Base-by-base conservation (phyloP, 2,797 vertebrate species). In the Enteromius paludinosus region DNA sequence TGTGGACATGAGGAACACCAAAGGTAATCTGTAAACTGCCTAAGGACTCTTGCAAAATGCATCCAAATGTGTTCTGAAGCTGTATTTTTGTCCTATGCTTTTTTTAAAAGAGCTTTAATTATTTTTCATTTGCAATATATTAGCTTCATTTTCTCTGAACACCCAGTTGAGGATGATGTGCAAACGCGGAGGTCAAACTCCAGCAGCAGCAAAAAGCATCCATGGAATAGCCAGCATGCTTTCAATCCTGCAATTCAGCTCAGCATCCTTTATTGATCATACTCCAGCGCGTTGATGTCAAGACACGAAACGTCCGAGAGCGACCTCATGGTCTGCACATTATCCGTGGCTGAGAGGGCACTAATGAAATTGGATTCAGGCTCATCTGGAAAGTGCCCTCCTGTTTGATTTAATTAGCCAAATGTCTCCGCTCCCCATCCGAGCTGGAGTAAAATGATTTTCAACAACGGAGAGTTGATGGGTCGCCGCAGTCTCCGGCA, bases 311-410 rank as follows among this genome's bases (percentile, higher is more conserved):
- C 23, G 75, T 79, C 71, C 62, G 41, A 73, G n/a, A 76, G 65
- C 68, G 25, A 69, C 81, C 82, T 83, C 69, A 69, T 79, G 79
- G 83, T 65, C 43, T 33, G 64, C 56, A 83, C 28, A 88, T 88
- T 87, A 87, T 89, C 90, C 84, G 81, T 87, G 87, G 88, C 90
- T 74, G 74, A 89, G 90, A 90, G 69, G 79, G 33, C 54, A 83
- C 64, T 87, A 87, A 88, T 92, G 87, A 90, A 90, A 93, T 93
- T 90, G 89, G 88, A 86, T 90, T 91, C 87, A 84, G 83, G 85
- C 88, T 92, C 87, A 92, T 92, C 84, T 91, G 87, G 85, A 88
- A 84, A 90, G 79, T 89, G 85, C 82, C 74, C 62, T 79, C 75
- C 56, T 33, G 62, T 86, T 87, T 83, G 71, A 86, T 87, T 87